Evolutionary conservation across 2,113 vertebrate species (phyloP).

Genomic region (Erythrocercus mccallii): DNA sequence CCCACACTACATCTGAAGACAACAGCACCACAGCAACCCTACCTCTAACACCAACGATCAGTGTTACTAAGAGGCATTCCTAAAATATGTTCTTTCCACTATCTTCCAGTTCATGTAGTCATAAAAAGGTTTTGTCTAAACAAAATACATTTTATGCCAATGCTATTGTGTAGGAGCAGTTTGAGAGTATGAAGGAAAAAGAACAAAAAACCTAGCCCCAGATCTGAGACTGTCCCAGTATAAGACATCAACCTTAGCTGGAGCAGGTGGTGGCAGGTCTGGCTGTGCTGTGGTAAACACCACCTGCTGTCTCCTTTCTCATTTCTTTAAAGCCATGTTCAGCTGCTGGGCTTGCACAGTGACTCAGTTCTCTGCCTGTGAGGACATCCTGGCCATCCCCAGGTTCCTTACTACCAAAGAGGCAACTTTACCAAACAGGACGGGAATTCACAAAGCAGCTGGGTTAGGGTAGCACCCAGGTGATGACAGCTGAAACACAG

Average conservation of each 20-base stretch:
- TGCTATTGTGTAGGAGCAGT: neutral
- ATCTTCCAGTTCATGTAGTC: neutral
- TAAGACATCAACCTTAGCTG: neutral
- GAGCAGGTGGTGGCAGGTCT: neutral
- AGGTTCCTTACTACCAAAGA: neutral
- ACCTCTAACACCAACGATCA: neutral
- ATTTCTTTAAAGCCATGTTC: neutral
- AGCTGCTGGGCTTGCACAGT: neutral
- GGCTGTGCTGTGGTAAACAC: neutral
- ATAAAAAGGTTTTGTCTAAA: neutral
- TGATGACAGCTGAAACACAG: neutral
- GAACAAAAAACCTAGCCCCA: neutral
- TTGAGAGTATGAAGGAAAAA: neutral
- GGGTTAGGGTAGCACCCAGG: neutral
- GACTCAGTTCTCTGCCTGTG: neutral
- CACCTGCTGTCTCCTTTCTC: neutral
- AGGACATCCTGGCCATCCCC: neutral
- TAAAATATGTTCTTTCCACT: neutral
- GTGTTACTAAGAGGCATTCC: neutral
- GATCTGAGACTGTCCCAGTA: neutral
- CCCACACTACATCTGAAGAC: neutral
- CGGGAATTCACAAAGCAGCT: neutral
- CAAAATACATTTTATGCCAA: neutral
- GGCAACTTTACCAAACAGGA: neutral
- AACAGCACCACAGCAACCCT: neutral